Conservation (phyloP, 2,888 invertebrate species). For the Encarsia formosa region DNA sequence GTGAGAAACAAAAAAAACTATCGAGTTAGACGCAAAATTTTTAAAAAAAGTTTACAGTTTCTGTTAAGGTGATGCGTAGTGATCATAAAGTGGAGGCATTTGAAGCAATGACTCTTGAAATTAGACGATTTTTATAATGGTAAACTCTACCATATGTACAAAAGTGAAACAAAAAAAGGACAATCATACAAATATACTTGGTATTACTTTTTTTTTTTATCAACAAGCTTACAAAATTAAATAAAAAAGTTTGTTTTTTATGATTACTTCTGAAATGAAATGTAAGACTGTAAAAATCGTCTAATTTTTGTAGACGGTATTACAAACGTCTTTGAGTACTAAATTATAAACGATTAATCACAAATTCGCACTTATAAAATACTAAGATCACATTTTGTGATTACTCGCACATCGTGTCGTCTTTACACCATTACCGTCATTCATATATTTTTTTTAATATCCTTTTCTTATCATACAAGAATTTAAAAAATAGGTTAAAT, state of each 20-base stretch:
- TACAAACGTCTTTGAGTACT: constrained; percentile 42
- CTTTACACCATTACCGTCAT: constrained; percentile 19
- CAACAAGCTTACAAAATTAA: too few relatives aligned
- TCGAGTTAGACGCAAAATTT: constrained; percentile 1
- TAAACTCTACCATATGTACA: too few relatives aligned
- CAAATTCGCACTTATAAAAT: constrained; percentile 33
- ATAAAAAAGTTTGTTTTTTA: too few relatives aligned
- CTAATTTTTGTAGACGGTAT: constrained; percentile 22
- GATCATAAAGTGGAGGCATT: constrained; percentile 14
- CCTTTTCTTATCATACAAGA: constrained; percentile 23
- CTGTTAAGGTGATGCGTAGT: constrained; percentile 12
- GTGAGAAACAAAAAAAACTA: neutral
- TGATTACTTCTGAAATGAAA: too few relatives aligned
- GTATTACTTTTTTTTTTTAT: too few relatives aligned
- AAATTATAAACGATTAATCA: constrained; percentile 43
- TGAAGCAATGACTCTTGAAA: constrained; percentile 19
- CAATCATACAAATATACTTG: too few relatives aligned
- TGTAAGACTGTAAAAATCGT: constrained; percentile 20
- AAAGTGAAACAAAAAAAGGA: too few relatives aligned
- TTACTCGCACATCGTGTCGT: constrained; percentile 27
- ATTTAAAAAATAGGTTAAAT: constrained; percentile 40
- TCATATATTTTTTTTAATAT: constrained; percentile 15
- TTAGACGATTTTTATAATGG: constrained; percentile 24
- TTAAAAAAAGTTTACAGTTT: constrained; percentile 1
- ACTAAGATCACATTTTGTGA: constrained; percentile 28